These are phyloP conservation scores for Sibirionetta formosa DNA, from an alignment of 2,797 vertebrate species.

Conservation along the genomic window DNA sequence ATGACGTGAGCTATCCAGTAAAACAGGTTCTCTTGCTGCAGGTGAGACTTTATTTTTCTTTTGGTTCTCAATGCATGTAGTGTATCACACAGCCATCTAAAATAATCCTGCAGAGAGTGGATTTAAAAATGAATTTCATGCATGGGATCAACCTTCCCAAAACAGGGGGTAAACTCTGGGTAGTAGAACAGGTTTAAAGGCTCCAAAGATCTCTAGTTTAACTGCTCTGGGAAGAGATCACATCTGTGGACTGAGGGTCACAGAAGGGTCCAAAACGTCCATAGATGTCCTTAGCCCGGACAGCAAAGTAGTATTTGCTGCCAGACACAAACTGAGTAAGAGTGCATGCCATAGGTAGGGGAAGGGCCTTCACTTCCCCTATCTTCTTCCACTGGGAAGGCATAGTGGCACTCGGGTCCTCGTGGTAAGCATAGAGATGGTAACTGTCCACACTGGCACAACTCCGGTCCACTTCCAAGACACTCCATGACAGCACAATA, in stretches of 20 bases:
- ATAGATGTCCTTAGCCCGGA: constrained; percentile 96
- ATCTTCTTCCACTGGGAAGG: constrained; percentile 98
- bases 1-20: constrained; percentile 72
- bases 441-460: constrained; percentile 97
- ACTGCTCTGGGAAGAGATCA: constrained; percentile 90
- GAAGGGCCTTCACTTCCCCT: constrained; percentile 96
- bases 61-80: constrained; percentile 81
- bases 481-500: constrained; percentile 97
- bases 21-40: constrained; percentile 74
- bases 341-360: constrained; percentile 97
- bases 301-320: constrained; percentile 98
- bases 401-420: constrained; percentile 89
- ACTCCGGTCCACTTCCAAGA: constrained; percentile 92
- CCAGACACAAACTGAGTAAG: constrained; percentile 98
- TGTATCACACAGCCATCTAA: constrained; percentile 79
- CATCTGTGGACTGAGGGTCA: constrained; percentile 99
- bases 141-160: constrained; percentile 79
- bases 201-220: constrained; percentile 74
- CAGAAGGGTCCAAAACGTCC: constrained; percentile 97
- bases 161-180: constrained; percentile 51
- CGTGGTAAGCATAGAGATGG: constrained; percentile 98
- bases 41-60: constrained; percentile 80
- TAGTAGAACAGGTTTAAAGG: constrained; percentile 64
- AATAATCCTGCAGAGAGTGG: constrained; percentile 78
- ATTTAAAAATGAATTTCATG: constrained; percentile 82